phyloP scores from a whole-genome alignment of 2,888 invertebrate species.

The Autographa pulchrina region DNA sequence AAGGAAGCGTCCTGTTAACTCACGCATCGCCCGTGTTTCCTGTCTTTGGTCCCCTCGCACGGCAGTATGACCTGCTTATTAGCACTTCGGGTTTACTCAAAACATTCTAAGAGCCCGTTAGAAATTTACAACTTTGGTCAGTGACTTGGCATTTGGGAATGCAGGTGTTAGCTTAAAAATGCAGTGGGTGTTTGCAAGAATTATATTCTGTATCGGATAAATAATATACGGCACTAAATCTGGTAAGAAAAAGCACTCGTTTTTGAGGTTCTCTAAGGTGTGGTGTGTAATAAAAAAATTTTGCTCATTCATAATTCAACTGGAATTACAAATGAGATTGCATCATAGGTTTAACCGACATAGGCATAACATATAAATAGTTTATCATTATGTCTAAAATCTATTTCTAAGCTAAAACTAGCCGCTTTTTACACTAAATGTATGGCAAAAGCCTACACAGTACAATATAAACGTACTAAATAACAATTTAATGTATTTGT shows the following conservation, averaged over 20 bases:
- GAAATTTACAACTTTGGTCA: constrained; percentile 59
- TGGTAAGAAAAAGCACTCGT: background rate
- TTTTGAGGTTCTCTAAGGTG: background rate
- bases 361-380: background rate
- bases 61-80: constrained; percentile 71
- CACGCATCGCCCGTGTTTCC: constrained; percentile 84
- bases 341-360: constrained; percentile 38
- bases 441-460: background rate
- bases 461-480: background rate
- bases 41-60: constrained; percentile 75
- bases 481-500: background rate
- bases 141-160: constrained; percentile 44
- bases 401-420: background rate
- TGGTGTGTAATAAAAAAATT: constrained; percentile 18
- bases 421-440: too few species aligned
- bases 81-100: constrained; percentile 71
- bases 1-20: constrained; percentile 86
- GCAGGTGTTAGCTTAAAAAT: constrained; percentile 22
- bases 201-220: background rate
- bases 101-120: constrained; percentile 64
- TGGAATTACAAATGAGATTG: constrained; percentile 37
- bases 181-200: background rate
- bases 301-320: constrained; percentile 50
- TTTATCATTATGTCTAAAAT: background rate
- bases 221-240: background rate